phyloP scores from a whole-genome alignment of 2,888 invertebrate species.

The Scaptomyza polygonia region DNA sequence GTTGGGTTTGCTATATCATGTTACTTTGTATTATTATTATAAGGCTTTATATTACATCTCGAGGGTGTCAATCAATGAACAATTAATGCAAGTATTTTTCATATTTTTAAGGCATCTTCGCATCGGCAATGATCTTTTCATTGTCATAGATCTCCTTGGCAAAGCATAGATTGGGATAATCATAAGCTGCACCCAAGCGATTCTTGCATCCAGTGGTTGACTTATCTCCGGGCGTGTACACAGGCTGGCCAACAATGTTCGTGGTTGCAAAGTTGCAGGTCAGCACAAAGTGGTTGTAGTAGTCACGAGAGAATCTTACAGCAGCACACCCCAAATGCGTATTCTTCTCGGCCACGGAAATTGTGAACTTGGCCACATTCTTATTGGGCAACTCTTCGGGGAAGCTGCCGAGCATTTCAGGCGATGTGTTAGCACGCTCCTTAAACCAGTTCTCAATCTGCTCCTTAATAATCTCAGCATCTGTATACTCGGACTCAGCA shows the following conservation, averaged over 20 bases:
- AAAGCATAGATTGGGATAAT: conserved; percentile 54
- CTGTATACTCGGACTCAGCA: conserved; percentile 54
- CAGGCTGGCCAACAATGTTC: conserved; percentile 56
- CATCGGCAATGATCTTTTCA: conserved; percentile 44
- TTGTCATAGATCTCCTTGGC: conserved; percentile 66
- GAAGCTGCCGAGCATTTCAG: conserved; percentile 52
- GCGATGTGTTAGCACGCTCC: conserved; percentile 49
- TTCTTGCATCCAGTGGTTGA: conserved; percentile 55
- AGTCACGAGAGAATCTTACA: conserved; percentile 48
- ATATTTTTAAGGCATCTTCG: conserved; percentile 21
- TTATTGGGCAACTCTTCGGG: conserved; percentile 58
- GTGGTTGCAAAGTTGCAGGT: conserved; percentile 64
- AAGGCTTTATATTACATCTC: conserved; percentile 25
- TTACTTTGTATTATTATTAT: conserved; percentile 13
- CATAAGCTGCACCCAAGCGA: conserved; percentile 61
- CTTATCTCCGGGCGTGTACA: conserved; percentile 61
- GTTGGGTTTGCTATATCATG: background rate
- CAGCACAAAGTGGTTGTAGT: conserved; percentile 55
- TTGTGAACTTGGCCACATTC: conserved; percentile 59
- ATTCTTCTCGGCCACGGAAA: conserved; percentile 60
- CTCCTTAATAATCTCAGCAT: conserved; percentile 63
- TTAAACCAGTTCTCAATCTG: conserved; percentile 63
- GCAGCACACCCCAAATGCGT: conserved; percentile 65
- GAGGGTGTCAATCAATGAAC: background rate
- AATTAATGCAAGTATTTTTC: background rate